Evolutionary conservation across 2,888 invertebrate species (phyloP), one percentile per base, ranked within the genome.

Genomic region (Uloborus plumipes): DNA sequence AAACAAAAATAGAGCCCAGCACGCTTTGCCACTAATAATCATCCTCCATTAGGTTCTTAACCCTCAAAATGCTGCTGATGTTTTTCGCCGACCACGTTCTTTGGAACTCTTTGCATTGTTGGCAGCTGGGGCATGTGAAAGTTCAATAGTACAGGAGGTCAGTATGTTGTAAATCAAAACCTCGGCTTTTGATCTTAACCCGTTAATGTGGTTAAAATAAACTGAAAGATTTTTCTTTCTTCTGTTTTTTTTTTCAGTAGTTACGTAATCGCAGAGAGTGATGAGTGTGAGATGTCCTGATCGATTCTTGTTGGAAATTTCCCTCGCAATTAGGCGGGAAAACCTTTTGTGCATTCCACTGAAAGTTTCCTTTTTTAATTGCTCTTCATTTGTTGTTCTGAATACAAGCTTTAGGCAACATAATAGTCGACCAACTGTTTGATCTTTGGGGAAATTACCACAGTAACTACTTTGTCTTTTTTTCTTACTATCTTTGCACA

Each of bases 1-100:
- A 14, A 59, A 77, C 58, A 51, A 69, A 66, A 59, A 71, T 18
- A 53, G 55, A 62, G 51, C 39, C 53, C 31, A 26, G 80, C 80
- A 80, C 80, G 80, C 70, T 80, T 74, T 64, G 59, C 69, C 69
- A 62, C 74, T 69, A 71, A 69, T 74, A 74, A 74, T 74, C 70
- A 80, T 64, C 50, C 53, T 51, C 74, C 55, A 65, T 80, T 69
- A 70, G 73, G 62, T 70, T 69, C 58, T 55, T 80, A 80, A 80
- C 80, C 74, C 70, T 26, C 50, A 47, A 58, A 70, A 58, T 58
- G 15, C n/a, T 16, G 53, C 18, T 55, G 49, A 61, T 50, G 22
- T 20, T 39, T 65, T 74, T 65, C 66, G 55, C 13, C 47, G 2
- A 15, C 15, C 59, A 14, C 61, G 55, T 50, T 47, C 18, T 16